A percentile compares a stretch with the other conserved stretches of the same genome.
phyloP scores from a whole-genome alignment of 2,113 vertebrate species.

The Rhinoptilus africanus region DNA sequence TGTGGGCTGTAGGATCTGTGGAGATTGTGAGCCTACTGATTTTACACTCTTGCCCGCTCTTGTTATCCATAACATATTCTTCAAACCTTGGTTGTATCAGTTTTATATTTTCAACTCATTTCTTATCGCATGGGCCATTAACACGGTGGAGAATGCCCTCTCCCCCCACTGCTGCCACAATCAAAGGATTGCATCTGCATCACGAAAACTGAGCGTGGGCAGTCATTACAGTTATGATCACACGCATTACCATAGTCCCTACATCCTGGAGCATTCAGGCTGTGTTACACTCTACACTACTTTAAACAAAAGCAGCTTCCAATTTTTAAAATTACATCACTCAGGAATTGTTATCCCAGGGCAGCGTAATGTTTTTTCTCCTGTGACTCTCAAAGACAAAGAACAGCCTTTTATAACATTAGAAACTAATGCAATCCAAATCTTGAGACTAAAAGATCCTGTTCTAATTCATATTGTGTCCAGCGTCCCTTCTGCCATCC shows the following conservation, averaged over 20 bases:
- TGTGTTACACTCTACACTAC: neutral
- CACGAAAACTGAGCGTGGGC: accelerated
- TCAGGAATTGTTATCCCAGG: neutral
- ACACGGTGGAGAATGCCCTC: accelerated
- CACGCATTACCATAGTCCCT: neutral
- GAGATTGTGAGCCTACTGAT: neutral
- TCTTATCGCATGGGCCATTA: neutral
- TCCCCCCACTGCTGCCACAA: neutral
- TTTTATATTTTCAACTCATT: neutral
- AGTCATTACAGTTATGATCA: neutral
- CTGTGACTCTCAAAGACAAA: neutral
- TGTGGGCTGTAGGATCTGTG: neutral
- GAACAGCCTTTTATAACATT: accelerated
- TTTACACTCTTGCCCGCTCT: neutral
- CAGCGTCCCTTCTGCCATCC: neutral
- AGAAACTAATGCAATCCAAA: accelerated
- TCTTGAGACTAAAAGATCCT: neutral
- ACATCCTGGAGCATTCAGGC: neutral
- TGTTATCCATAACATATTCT: accelerated
- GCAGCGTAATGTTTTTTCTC: neutral
- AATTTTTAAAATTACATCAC: neutral
- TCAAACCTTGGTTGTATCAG: neutral
- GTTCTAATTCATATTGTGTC: neutral
- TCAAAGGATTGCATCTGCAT: neutral
- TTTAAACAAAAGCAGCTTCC: neutral